phyloP scores from a whole-genome alignment of 2,888 invertebrate genomes.

The Serrognathus titanus region DNA sequence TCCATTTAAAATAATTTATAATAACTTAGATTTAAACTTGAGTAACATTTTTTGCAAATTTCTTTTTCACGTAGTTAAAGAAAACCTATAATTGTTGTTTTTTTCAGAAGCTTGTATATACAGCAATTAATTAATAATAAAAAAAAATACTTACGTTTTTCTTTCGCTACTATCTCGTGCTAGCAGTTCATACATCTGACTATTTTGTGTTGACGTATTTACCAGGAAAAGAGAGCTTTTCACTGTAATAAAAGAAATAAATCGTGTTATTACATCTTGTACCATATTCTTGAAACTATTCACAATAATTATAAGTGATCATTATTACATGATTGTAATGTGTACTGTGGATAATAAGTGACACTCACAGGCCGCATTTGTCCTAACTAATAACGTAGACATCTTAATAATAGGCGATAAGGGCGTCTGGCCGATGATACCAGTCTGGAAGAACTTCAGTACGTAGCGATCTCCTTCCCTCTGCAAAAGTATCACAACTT shows the following conservation, averaged over 20 bases:
- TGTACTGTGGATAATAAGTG: neutral
- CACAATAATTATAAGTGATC: neutral
- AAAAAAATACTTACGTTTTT: conserved; percentile 66
- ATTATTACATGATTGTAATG: neutral
- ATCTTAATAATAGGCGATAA: conserved; percentile 75
- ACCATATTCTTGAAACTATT: neutral
- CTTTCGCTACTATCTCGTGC: conserved; percentile 75
- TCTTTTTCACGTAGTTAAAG: too few species aligned
- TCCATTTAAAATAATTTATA: too few species aligned
- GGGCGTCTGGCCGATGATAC: conserved; percentile 43
- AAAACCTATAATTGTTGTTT: too few species aligned
- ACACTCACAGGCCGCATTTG: conserved; percentile 71
- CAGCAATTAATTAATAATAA: neutral
- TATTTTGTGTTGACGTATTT: conserved; percentile 65
- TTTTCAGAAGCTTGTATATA: too few species aligned
- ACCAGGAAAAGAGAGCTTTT: conserved; percentile 82
- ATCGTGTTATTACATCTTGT: too few species aligned
- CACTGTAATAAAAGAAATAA: conserved; percentile 52
- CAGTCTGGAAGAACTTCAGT: conserved; percentile 64
- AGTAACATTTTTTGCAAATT: too few species aligned
- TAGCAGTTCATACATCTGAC: conserved; percentile 81
- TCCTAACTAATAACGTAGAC: conserved; percentile 73
- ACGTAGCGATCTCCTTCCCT: conserved; percentile 78
- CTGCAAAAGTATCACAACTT: conserved; percentile 78
- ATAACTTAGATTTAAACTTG: too few species aligned